Base-by-base conservation (phyloP, 1,140 invertebrate genomes). In the Heliconius nattereri region DNA sequence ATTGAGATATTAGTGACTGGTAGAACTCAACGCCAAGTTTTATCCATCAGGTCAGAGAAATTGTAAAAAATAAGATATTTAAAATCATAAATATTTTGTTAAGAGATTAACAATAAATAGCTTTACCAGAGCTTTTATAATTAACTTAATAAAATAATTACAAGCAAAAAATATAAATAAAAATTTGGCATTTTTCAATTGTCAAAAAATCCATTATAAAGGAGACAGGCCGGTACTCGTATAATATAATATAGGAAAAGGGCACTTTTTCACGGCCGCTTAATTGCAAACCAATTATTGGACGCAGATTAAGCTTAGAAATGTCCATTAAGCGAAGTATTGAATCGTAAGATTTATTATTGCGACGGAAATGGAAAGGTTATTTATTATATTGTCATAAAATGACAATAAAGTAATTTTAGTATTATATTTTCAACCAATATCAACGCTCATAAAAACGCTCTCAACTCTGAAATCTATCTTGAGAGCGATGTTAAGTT, bases 201-300 rank as follows among this genome's bases (percentile, higher is more conserved):
- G 60, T 66, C 60, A 66, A 66, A 66, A 66, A 26, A 23, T 7
- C 60, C 60, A 66, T 66, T 66, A 66, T 13, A 66, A 66, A 8
- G 23, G 8, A 26, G 60, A 16, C 54, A 3, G 54, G 2, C 1
- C 11, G n/a, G 54, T 57, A 9, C 11, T 45, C 40, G 40, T 45
- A 13, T 45, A 45, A 45, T 66, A 29, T 32, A 32, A 32, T 26
- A 66, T 29, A 66, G 11, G 13, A 52, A 72, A 72, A 23, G 19
- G 45, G 20, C 26, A 78, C 49, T 75, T 76, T 79, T 80, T 76
- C 60, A 37, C 70, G 19, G 66, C 45, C 57, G 35, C 20, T 54
- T 72, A 72, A 76, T 80, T 60, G 23, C n/a, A 37, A 76, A 80
- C 75, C 79, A 76, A 76, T 80, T 80, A 80, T 76, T 73, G 49